Conservation (phyloP, 2,888 invertebrate genomes). For the Meandrusa payeni region DNA sequence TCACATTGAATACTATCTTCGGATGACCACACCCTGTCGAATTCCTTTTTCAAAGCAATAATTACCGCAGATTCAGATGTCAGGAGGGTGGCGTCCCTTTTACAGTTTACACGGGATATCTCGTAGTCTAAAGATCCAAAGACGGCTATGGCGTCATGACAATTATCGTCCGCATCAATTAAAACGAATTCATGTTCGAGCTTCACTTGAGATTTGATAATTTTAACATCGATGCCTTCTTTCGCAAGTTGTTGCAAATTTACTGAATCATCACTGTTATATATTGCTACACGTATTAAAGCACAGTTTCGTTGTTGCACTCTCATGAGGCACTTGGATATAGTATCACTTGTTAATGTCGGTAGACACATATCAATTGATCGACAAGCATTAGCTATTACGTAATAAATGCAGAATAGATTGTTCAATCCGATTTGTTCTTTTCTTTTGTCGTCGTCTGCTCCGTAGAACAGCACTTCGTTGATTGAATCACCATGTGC, state of each 20-base stretch:
- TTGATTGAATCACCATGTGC: conserved; percentile 40
- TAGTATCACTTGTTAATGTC: conserved; percentile 45
- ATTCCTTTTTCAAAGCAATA: conserved; percentile 46
- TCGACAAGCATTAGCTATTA: conserved; percentile 46
- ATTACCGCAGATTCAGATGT: conserved; percentile 47
- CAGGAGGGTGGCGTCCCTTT: conserved; percentile 48
- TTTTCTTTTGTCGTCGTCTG: conserved; percentile 38
- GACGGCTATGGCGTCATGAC: conserved; percentile 45
- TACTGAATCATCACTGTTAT: conserved; percentile 40
- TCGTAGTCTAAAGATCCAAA: conserved; percentile 55
- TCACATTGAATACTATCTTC: conserved; percentile 15
- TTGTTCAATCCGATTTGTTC: conserved; percentile 49
- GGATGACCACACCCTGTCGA: conserved; percentile 57
- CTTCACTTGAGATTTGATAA: conserved; percentile 39
- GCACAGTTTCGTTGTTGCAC: conserved; percentile 41
- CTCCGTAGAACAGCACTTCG: conserved; percentile 57
- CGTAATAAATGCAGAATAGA: conserved; percentile 51
- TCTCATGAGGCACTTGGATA: conserved; percentile 46
- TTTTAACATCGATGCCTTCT: conserved; percentile 49
- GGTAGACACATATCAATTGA: conserved; percentile 57
- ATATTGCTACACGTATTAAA: conserved; percentile 47
- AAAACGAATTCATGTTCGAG: conserved; percentile 58
- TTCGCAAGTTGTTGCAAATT: conserved; percentile 40
- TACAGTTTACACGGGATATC: conserved; percentile 41
- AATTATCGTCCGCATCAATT: conserved; percentile 40